A percentile compares a stretch with the other conserved stretches of the same genome.
These are phyloP conservation scores for Trypoxylon attenuatum DNA, from an alignment of 2,888 invertebrate species.

Conservation along the genomic window DNA sequence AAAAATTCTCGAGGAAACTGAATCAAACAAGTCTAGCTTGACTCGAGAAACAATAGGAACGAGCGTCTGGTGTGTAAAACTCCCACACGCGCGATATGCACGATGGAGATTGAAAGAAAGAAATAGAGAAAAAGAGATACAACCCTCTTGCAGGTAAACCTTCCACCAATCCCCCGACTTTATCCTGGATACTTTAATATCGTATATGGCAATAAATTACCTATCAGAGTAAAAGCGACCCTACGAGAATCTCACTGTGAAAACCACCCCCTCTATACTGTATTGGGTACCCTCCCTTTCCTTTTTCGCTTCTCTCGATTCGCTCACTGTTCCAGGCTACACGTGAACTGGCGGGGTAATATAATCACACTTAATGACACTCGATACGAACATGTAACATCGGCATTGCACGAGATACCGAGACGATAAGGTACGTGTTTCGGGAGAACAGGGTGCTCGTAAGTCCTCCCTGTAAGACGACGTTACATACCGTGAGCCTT, in stretches of 20 bases:
- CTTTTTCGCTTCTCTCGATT: not conserved
- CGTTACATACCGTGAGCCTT: constrained; percentile 34
- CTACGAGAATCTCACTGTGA: constrained; percentile 32
- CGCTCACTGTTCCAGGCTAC: constrained; percentile 47
- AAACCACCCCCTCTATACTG: constrained; percentile 28
- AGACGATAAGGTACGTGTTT: constrained; percentile 59
- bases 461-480: constrained; percentile 36
- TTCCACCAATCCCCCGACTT: constrained; percentile 40
- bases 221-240: constrained; percentile 60
- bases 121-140: constrained; percentile 3
- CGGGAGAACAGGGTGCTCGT: constrained; percentile 42
- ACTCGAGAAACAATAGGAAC: no score
- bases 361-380: constrained; percentile 71
- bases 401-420: constrained; percentile 62
- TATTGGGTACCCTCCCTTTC: not conserved
- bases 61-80: no score
- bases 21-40: no score
- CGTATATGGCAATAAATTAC: constrained; percentile 65
- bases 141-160: constrained; percentile 29
- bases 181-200: constrained; percentile 59
- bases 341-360: constrained; percentile 61
- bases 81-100: not conserved
- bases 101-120: not conserved
- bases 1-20: no score
- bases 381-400: constrained; percentile 66